Evolutionary conservation across 1,140 invertebrate species (phyloP), one percentile per base, ranked within the genome.

Genomic region (Magallana gigas): DNA sequence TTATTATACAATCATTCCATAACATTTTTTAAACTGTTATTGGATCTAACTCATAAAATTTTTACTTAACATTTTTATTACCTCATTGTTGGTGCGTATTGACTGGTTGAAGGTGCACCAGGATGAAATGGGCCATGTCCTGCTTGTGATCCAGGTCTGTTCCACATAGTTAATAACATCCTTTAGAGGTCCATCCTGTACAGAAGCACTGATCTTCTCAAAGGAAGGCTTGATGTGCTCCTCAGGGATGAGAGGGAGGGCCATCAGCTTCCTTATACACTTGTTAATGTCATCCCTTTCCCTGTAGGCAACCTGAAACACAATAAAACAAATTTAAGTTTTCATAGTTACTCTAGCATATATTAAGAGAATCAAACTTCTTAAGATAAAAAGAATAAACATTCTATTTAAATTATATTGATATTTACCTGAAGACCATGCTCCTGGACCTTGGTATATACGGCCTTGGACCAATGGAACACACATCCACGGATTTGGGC

Each of bases 21-120:
- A 23, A 0, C 23, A 23, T 23, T 23, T 23, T 23, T 23, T 23
- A 23, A 23, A 23, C 23, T 23, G 23, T 23, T n/a, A n/a, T n/a
- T 23, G 23, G 23, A 23, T 23, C 23, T 23, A 23, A 23, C 1
- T 9, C 14, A 59, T 9, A 8, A 9, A 9, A 14, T 9, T 8
- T 59, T 0, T 59, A 1, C 0, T 8, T 12, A 76, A 76, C 8
- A 8, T 18, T 76, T n/a, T 36, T 76, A 76, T n/a, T 12, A 86
- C 85, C 57, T 86, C 85, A 48, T 86, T 86, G 71, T 86, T 86
- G 2, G 85, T 86, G 4, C 85, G 12, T 5, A 60, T 60, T 23
- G 9, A 5, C 2, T 16, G 23, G 68, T 80, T 86, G 58, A 81
- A 86, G 16, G 71, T 36, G 57, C 16, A 59, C 85, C 85, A 86